Base-by-base conservation (phyloP, 2,113 vertebrate genomes). In the Pantherophis guttatus region DNA sequence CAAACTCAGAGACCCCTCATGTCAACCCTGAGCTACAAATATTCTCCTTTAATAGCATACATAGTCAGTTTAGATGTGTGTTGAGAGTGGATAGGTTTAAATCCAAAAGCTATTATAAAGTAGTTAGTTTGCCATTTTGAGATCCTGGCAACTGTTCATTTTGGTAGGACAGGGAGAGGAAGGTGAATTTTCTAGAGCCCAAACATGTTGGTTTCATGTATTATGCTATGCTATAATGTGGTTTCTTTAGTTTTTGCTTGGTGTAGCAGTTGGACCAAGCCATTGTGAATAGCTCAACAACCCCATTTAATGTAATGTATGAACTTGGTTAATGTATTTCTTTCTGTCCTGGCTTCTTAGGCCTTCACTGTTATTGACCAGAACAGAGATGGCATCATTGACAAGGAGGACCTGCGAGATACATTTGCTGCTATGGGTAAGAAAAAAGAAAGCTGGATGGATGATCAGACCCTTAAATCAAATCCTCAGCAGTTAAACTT, bases 341-440 rank as follows among this genome's bases (percentile, higher is more conserved):
- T 81, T 92, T 55, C 13, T n/a, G 17, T 62, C 21, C 58, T 54
- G 0, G 0, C 6, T 52, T 70, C 62, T n/a, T 95, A 99, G 98
- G 98, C 98, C 93, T 99, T 99, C 98, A 99, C 98, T 93, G 99
- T 99, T 95, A 98, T 99, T 17, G 98, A 99, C 97, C 98, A 99
- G 98, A 99, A 99, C 97, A 98, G 98, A 93, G 98, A 99, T 92
- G 98, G 98, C 86, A 99, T 99, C 97, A 99, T 99, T 93, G 98
- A 98, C 97, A 99, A 99, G 96, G 98, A 99, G 86, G 98, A 99
- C 92, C 97, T 99, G 90, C 98, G 98, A 96, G 98, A 99, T 94
- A 98, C 98, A 75, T 98, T 99, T 86, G 98, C 98, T 88, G 98
- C 98, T 93, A 97, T 99, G 98, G 98, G 98, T 99, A 95, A 97